Evolutionary conservation across 2,888 invertebrate genomes (phyloP), one percentile per base, ranked within the genome.

Genomic region (Dexiosoma caninum): DNA sequence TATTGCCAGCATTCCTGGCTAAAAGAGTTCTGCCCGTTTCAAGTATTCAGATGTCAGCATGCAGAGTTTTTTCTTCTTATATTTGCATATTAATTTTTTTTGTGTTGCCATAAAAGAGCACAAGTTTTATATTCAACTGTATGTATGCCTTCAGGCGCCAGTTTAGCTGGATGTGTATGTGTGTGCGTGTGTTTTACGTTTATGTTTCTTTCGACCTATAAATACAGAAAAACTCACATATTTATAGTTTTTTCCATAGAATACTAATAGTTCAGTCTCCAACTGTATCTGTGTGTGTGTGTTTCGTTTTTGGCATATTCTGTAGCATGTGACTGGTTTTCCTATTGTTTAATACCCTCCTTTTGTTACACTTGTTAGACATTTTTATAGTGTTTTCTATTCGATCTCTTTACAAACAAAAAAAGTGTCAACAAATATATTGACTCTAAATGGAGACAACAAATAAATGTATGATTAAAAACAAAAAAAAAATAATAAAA

Each of bases 341-440:
- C 55, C 64, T 55, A 49, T 57, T 51, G 62, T 59, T 27, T 59
- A 49, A 62, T 44, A 64, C 35, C 44, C 59, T 71, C 49, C 59
- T 59, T 66, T 66, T 72, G 51, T 42, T 12, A 40, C 27, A 57
- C 30, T 64, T 77, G 64, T 49, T 75, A 32, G 57, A 30, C 2
- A 16, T 40, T 19, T 42, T 14, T 42, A 16, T 21, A 51, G 19
- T 7, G 19, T 7, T 27, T 35, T n/a, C 5, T 21, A n/a, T 10
- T 14, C 14, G 9, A 12, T 16, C 2, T 19, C n/a, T 4, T 21
- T 8, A 6, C 37, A 44, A 12, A 44, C 9, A 37, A 35, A 37
- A 44, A 62, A 57, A 49, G 70, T 71, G 70, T 71, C 75, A 75
- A 71, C 74, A 79, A 78, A 70, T 64, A 57, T 64, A 75, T 70